Evolutionary conservation across 2,113 vertebrate genomes (phyloP).

Genomic region (Cyanoramphus novaezelandiae): DNA sequence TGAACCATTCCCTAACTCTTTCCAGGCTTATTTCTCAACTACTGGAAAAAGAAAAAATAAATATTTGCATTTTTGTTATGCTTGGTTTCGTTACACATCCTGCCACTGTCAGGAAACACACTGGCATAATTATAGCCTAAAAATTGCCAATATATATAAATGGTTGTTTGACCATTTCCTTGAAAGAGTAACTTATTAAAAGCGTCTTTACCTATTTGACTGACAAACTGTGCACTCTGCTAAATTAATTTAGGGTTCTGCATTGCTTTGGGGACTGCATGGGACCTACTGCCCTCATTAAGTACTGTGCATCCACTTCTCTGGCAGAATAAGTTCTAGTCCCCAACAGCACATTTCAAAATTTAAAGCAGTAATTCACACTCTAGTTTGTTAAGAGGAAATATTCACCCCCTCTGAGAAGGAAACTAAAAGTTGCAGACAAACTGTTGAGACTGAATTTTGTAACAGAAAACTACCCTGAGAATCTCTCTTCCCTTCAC

Average conservation of each 20-base stretch:
- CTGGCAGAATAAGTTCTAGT: neutral
- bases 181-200: neutral
- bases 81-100: slow-evolving; percentile 4
- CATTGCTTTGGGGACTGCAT: neutral
- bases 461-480: neutral
- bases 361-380: slow-evolving; percentile 2
- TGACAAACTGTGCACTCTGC: neutral
- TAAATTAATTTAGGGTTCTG: neutral
- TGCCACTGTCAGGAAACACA: neutral
- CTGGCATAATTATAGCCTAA: neutral
- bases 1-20: slow-evolving; percentile 44
- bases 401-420: neutral
- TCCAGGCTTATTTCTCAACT: slow-evolving; percentile 43
- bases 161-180: neutral
- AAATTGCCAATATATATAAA: neutral
- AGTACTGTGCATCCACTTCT: neutral
- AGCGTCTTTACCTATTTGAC: neutral
- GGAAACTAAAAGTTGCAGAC: neutral
- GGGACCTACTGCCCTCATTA: neutral
- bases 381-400: neutral
- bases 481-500: neutral
- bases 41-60: slow-evolving; percentile 60
- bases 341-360: neutral
- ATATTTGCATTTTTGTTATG: slow-evolving; percentile 54
- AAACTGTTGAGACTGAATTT: neutral